Evolutionary conservation across 2,888 invertebrate genomes (phyloP), one percentile per base, ranked within the genome.

Genomic region (Drosophila conformis): DNA sequence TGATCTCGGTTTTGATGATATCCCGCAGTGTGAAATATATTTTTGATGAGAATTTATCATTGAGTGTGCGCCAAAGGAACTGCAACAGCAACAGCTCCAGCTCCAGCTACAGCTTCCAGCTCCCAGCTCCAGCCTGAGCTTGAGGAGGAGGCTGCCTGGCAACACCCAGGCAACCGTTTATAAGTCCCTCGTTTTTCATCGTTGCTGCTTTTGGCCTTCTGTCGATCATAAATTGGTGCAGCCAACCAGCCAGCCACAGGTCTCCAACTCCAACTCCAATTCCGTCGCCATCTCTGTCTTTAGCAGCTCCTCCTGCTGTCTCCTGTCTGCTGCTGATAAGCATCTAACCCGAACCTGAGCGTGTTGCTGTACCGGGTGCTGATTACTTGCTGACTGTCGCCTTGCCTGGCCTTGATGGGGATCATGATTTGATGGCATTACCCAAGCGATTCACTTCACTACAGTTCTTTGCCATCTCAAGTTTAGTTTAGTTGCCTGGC

Each of bases 31-130:
- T 87, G 87, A 87, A 87, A 78, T 88, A 83, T 88, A 73, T 81
- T 82, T 88, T 90, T 87, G 86, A 90, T 89, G 90, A 88, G 87
- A 87, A 88, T 87, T 87, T 87, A 87, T 90, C 87, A 89, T 89
- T 82, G 67, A 69, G 76, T 80, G 64, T 70, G 62, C 67, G 63
- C 65, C 62, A 59, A 57, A 72, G 65, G 56, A 61, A 61, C 65
- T 59, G 58, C 60, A 21, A 18, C 49, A 58, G 13, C 40, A 27
- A 4, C 62, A 67, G 29, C 62, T 36, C 3, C 52, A 58, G 52
- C 48, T 11, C 4, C 76, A 61, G 52, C 58, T 25, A 6, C 36
- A 59, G 27, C 33, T 33, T 18, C 60, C 38, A 66, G n/a, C 53
- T 35, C 4, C 46, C 46, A 59, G 46, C 38, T 5, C 2, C 76